Evolutionary conservation across 2,113 vertebrate genomes (phyloP).

Genomic region (Diglossa brunneiventris): DNA sequence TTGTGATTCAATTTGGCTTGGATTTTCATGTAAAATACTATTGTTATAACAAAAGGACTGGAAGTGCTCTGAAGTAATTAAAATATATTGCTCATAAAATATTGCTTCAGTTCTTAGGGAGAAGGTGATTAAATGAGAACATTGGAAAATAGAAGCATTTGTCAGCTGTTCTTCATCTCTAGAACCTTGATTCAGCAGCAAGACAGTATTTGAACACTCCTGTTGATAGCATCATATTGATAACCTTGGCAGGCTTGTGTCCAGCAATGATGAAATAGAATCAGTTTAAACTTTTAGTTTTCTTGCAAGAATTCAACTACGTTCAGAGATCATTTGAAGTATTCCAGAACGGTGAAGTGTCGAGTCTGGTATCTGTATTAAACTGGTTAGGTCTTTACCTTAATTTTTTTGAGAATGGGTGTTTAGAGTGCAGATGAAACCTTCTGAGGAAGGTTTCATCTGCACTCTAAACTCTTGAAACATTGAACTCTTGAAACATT

Average conservation of each 20-base stretch:
- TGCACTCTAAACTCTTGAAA: too few species aligned
- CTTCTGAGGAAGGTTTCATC: not conserved
- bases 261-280: not conserved
- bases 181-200: not conserved
- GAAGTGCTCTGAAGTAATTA: not conserved
- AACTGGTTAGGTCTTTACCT: not conserved
- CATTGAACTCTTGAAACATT: not conserved
- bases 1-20: not conserved
- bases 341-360: not conserved
- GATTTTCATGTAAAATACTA: not conserved
- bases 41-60: not conserved
- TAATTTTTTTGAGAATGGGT: not conserved
- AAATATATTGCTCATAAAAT: not conserved
- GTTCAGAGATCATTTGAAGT: not conserved
- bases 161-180: not conserved
- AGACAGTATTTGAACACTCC: not conserved
- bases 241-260: not conserved
- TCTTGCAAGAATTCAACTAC: not conserved
- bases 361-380: not conserved
- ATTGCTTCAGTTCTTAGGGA: not conserved
- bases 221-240: not conserved
- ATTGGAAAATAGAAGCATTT: not conserved
- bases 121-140: not conserved
- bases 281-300: not conserved
- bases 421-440: not conserved